Percentiles rank a stretch among this genome's conserved stretches.
These are phyloP conservation scores for Sphaeramia orbicularis DNA, from an alignment of 2,797 vertebrate species.

Conservation along the genomic window DNA sequence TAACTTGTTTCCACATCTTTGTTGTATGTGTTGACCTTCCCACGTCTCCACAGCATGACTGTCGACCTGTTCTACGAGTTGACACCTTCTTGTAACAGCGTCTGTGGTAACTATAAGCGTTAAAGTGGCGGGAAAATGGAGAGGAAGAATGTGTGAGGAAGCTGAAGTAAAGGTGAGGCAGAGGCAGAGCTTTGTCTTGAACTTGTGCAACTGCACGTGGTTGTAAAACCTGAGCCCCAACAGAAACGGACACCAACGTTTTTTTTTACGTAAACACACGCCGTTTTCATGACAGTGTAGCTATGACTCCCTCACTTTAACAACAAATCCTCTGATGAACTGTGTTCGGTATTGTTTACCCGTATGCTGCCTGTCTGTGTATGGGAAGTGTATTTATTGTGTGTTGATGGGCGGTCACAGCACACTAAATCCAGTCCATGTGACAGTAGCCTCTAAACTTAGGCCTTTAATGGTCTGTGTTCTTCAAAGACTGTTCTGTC, in stretches of 20 bases:
- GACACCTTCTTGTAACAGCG: not conserved
- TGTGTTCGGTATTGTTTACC: no score
- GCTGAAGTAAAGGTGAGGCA: not conserved
- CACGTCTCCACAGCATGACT: not conserved
- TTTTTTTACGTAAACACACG: not conserved
- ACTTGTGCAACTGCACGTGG: not conserved
- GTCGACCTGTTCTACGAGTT: not conserved
- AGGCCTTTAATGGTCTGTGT: slow-evolving; percentile 16
- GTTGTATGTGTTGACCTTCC: slow-evolving; percentile 23
- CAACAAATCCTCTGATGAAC: not conserved
- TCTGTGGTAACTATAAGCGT: no score
- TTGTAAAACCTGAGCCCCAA: slow-evolving; percentile 21
- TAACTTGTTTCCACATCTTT: slow-evolving; percentile 20
- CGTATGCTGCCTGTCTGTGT: not conserved
- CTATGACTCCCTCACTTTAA: slow-evolving; percentile 10
- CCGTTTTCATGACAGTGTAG: not conserved
- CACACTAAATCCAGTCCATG: slow-evolving; percentile 43
- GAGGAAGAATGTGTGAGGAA: not conserved
- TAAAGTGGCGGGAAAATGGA: slow-evolving; percentile 11
- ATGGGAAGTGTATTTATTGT: slow-evolving; percentile 5
- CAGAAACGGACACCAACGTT: slow-evolving; percentile 11
- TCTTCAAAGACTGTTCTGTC: slow-evolving; percentile 13
- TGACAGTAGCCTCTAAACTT: slow-evolving; percentile 45
- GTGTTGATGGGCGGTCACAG: slow-evolving; percentile 11
- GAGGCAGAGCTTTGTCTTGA: not conserved